phyloP scores from a whole-genome alignment of 1,140 invertebrate genomes.

The Latrodectus geometricus region DNA sequence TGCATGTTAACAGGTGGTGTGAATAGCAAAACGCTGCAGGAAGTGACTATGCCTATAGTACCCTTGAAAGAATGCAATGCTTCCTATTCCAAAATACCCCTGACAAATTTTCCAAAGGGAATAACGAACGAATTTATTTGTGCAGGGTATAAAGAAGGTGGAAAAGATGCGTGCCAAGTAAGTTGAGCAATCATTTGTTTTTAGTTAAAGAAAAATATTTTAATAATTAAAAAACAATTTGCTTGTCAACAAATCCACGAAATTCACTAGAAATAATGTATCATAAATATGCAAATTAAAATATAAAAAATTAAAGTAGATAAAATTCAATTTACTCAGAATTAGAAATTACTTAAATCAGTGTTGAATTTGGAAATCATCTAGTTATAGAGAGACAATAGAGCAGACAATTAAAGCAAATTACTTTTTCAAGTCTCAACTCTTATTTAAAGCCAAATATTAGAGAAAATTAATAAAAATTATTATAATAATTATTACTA shows the following conservation, averaged over 20 bases:
- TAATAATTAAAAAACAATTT: background rate
- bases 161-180: slow-evolving; percentile 85
- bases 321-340: too few relatives aligned
- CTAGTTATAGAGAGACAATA: too few relatives aligned
- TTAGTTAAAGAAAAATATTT: background rate
- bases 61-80: slow-evolving; percentile 65
- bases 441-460: too few relatives aligned
- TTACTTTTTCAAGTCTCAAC: too few relatives aligned
- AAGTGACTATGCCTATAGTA: slow-evolving; percentile 67
- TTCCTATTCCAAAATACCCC: slow-evolving; percentile 62
- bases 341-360: too few relatives aligned
- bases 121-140: slow-evolving; percentile 80
- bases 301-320: too few relatives aligned
- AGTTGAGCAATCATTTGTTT: background rate
- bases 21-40: slow-evolving; percentile 64
- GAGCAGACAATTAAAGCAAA: too few relatives aligned
- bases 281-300: too few relatives aligned
- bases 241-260: background rate
- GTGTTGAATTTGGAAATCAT: too few relatives aligned
- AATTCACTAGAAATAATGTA: background rate
- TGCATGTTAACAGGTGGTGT: slow-evolving; percentile 26
- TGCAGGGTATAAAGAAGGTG: slow-evolving; percentile 78
- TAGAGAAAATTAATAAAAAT: too few relatives aligned
- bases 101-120: slow-evolving; percentile 64
- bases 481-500: too few relatives aligned